These are phyloP conservation scores for Latrodectus hesperus DNA, from an alignment of 2,888 invertebrate genomes.

Conservation along the genomic window DNA sequence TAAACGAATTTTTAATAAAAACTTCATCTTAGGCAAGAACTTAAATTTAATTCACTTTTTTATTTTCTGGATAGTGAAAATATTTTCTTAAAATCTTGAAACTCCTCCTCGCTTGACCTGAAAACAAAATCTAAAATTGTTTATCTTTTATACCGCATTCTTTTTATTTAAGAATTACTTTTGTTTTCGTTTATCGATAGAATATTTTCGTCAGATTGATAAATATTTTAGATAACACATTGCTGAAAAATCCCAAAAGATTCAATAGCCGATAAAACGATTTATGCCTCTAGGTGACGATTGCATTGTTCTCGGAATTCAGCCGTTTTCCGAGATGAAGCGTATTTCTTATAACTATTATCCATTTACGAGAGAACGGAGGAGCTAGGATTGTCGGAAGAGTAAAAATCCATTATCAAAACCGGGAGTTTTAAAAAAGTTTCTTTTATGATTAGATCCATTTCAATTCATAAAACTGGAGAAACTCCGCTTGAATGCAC, in stretches of 20 bases:
- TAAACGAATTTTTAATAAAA: too few relatives aligned
- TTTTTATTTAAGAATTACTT: not conserved
- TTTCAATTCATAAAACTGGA: not conserved
- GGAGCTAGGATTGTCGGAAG: not conserved
- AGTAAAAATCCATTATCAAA: not conserved
- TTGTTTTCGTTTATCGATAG: not conserved
- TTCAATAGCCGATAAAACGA: slow-evolving; percentile 26
- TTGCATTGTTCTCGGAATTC: slow-evolving; percentile 12
- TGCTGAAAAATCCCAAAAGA: slow-evolving; percentile 16
- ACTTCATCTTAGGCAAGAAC: too few relatives aligned
- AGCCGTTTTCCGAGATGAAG: not conserved
- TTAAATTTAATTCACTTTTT: too few relatives aligned
- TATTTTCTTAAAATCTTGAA: not conserved
- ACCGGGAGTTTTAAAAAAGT: not conserved
- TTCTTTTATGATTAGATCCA: not conserved
- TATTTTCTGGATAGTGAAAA: too few relatives aligned
- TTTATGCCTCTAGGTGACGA: slow-evolving; percentile 36
- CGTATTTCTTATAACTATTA: not conserved
- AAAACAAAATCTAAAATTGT: not conserved
- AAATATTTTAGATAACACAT: not conserved
- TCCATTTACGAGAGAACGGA: not conserved
- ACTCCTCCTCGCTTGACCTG: not conserved
- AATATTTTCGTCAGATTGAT: not conserved
- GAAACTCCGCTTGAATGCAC: not conserved
- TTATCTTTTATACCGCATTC: not conserved